These are phyloP conservation scores for Smittia aterrima DNA, from an alignment of 2,888 invertebrate species.

Conservation along the genomic window DNA sequence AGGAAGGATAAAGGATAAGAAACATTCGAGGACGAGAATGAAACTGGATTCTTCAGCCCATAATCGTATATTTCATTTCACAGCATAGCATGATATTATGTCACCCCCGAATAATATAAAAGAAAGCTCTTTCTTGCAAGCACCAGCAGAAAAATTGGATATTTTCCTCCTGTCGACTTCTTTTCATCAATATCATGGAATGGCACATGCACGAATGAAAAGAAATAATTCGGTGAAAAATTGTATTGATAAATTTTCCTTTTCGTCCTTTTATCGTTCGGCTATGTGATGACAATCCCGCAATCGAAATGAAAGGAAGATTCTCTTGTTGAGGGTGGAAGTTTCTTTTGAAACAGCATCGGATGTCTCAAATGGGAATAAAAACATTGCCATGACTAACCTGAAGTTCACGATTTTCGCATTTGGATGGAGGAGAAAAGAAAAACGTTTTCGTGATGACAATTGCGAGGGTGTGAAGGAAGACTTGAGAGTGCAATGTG, in stretches of 20 bases:
- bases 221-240: slow-evolving; percentile 38
- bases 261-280: slow-evolving; percentile 10
- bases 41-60: slow-evolving; percentile 15
- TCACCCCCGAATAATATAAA: slow-evolving; percentile 17
- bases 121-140: slow-evolving; percentile 14
- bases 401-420: neutral
- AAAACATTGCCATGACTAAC: neutral
- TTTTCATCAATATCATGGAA: slow-evolving; percentile 9
- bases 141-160: slow-evolving; percentile 40
- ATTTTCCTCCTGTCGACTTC: neutral
- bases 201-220: neutral
- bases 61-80: slow-evolving; percentile 36
- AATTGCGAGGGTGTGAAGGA: neutral
- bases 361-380: slow-evolving; percentile 11
- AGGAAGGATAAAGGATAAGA: neutral
- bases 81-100: slow-evolving; percentile 4
- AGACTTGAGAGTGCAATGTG: neutral
- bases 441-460: neutral
- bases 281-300: neutral
- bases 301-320: neutral
- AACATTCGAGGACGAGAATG: neutral
- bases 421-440: neutral
- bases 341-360: neutral
- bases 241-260: slow-evolving; percentile 25
- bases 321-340: neutral